These are phyloP conservation scores for Luehdorfia chinensis DNA, from an alignment of 1,140 invertebrate genomes.

Conservation along the genomic window DNA sequence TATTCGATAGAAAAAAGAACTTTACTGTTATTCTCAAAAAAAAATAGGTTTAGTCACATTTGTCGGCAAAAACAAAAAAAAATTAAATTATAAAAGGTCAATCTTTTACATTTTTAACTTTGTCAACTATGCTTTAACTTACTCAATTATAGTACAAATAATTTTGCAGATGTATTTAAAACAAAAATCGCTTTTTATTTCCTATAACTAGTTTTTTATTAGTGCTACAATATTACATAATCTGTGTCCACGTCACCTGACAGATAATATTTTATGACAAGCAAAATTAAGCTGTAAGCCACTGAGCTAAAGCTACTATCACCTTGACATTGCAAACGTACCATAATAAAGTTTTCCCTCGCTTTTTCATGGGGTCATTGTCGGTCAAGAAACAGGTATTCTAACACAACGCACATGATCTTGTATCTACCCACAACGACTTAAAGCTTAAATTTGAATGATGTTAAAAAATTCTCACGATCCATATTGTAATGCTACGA, in stretches of 20 bases:
- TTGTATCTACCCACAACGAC: neutral
- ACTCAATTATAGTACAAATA: too few species aligned
- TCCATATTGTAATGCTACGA: conserved; percentile 34
- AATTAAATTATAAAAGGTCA: too few species aligned
- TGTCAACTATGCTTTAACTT: too few species aligned
- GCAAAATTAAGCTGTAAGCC: conserved; percentile 5
- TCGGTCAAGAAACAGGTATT: conserved; percentile 43
- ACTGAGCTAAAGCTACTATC: conserved; percentile 9
- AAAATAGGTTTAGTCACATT: too few species aligned
- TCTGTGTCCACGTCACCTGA: conserved; percentile 24
- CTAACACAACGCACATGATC: conserved; percentile 14
- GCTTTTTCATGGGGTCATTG: conserved; percentile 39
- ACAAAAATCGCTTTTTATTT: too few species aligned
- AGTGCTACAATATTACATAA: conserved; percentile 31
- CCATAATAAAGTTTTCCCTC: conserved; percentile 30
- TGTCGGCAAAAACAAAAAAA: too few species aligned
- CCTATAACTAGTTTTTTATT: too few species aligned
- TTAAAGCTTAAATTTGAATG: conserved; percentile 24
- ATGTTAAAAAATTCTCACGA: conserved; percentile 35
- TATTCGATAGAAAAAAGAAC: neutral
- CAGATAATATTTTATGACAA: conserved; percentile 8
- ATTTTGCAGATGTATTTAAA: too few species aligned
- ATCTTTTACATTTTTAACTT: too few species aligned
- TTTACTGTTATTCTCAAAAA: neutral
- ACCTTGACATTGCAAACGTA: neutral